Evolutionary conservation across 2,888 invertebrate species (phyloP).

Genomic region (Pristionchus japonicus): DNA sequence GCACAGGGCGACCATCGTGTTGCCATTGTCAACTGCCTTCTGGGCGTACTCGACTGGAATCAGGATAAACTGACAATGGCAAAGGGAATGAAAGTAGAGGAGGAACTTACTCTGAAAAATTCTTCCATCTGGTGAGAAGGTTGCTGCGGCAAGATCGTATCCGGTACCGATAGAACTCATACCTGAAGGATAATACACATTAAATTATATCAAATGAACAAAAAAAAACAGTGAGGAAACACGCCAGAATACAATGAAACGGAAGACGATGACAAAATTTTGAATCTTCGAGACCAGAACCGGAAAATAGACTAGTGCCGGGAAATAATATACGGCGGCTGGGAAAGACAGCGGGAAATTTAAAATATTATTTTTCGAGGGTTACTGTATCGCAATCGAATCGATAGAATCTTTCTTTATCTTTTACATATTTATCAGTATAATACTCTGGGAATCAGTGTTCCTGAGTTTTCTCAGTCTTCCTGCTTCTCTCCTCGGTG

Average conservation of each 20-base stretch:
- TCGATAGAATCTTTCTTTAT: neutral
- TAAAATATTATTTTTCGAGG: neutral
- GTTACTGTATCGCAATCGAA: neutral
- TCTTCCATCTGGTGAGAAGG: conserved; percentile 98
- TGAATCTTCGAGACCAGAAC: neutral
- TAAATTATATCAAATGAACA: neutral
- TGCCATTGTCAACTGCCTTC: conserved; percentile 97
- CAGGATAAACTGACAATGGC: neutral
- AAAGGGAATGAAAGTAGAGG: neutral
- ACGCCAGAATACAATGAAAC: neutral
- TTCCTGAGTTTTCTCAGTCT: neutral
- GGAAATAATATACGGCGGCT: neutral
- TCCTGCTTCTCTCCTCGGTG: neutral
- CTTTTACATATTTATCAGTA: neutral
- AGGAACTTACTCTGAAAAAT: conserved; percentile 88
- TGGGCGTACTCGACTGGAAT: conserved; percentile 90
- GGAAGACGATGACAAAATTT: conserved; percentile 10
- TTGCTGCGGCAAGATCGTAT: conserved; percentile 99
- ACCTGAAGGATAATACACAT: neutral
- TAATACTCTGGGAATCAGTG: neutral
- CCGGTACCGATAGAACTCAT: conserved; percentile 97
- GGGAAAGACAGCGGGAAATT: neutral
- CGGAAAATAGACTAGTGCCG: neutral
- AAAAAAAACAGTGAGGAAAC: neutral
- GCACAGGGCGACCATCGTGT: conserved; percentile 91